phyloP scores from a whole-genome alignment of 2,888 invertebrate species.

The Epicampocera succincta region DNA sequence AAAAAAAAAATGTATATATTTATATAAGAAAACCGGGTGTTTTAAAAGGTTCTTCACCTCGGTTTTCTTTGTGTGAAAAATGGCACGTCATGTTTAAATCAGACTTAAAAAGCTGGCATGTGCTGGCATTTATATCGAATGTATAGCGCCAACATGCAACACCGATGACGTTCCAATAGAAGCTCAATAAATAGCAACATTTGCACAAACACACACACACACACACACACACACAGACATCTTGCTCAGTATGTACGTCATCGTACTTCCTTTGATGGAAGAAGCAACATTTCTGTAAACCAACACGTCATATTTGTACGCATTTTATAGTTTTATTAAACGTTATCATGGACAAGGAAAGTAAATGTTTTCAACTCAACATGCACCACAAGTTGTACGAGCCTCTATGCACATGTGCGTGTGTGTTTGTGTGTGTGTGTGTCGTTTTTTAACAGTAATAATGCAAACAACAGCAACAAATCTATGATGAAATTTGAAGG shows the following conservation, averaged over 20 bases:
- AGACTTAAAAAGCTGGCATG: conserved; percentile 40
- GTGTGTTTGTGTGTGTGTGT: no score
- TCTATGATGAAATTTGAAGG: conserved; percentile 57
- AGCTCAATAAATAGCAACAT: conserved; percentile 10
- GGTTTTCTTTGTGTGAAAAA: neutral
- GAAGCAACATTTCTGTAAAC: conserved; percentile 35
- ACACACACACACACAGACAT: conserved; percentile 2
- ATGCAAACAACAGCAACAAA: conserved; percentile 26
- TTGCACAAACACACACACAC: neutral
- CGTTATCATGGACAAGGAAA: conserved; percentile 45
- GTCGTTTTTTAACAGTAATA: conserved; percentile 29
- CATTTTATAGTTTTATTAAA: conserved; percentile 44
- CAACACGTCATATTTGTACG: conserved; percentile 67
- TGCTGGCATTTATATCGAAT: conserved; percentile 42
- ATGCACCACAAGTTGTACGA: conserved; percentile 49
- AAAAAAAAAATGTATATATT: neutral
- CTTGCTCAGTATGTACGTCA: conserved; percentile 7
- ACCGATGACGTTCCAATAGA: conserved; percentile 65
- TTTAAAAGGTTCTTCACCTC: conserved; percentile 48
- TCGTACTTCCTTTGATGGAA: neutral
- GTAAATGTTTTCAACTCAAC: conserved; percentile 21
- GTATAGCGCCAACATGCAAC: conserved; percentile 64
- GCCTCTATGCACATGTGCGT: no score
- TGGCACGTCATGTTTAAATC: conserved; percentile 24
- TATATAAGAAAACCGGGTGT: neutral